Evolutionary conservation across 2,888 invertebrate genomes (phyloP).

Genomic region (Ophioninae sp.): DNA sequence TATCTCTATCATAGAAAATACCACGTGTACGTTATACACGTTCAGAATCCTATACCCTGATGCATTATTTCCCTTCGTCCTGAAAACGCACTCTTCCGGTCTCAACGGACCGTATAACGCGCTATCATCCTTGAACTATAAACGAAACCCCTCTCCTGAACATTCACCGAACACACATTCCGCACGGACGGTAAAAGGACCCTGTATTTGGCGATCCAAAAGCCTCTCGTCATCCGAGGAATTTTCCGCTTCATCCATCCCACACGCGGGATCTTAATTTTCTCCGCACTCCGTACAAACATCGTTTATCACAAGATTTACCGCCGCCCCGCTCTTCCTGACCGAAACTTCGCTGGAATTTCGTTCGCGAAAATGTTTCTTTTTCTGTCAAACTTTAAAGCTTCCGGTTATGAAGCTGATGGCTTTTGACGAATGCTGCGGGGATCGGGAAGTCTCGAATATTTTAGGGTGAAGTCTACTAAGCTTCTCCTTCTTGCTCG

Average conservation of each 20-base stretch:
- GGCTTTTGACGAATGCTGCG: not conserved
- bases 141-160: constrained; percentile 1
- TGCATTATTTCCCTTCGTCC: constrained; percentile 6
- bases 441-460: not conserved
- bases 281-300: not conserved
- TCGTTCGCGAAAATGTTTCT: not conserved
- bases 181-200: not conserved
- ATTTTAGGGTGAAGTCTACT: no score
- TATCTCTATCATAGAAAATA: constrained; percentile 5
- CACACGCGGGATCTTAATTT: constrained; percentile 8
- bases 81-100: constrained; percentile 31
- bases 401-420: not conserved
- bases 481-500: no score
- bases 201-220: not conserved
- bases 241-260: constrained; percentile 32
- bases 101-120: constrained; percentile 12
- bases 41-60: not conserved
- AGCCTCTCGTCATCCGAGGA: constrained; percentile 36
- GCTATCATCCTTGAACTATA: constrained; percentile 39
- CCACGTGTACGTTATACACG: not conserved
- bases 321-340: not conserved
- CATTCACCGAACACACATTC: constrained; percentile 19
- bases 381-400: not conserved
- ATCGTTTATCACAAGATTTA: constrained; percentile 38
- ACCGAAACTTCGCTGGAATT: not conserved